phyloP scores from a whole-genome alignment of 1,140 invertebrate species.

The Drosophila sechellia region DNA sequence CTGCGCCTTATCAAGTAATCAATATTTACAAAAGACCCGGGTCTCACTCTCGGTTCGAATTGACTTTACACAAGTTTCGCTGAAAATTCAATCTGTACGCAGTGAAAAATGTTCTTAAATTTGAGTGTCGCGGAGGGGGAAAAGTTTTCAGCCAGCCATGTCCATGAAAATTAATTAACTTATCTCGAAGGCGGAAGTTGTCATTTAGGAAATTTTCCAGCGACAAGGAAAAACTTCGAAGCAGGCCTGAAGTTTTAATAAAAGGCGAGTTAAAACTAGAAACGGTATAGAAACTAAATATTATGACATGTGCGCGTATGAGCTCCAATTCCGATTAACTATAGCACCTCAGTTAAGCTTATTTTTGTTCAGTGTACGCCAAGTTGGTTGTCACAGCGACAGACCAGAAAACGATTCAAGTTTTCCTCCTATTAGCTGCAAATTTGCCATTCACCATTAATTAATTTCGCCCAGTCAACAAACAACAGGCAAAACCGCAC shows the following conservation, averaged over 20 bases:
- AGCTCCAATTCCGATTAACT: no score
- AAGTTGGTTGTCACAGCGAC: slow-evolving; percentile 55
- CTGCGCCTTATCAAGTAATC: slow-evolving; percentile 76
- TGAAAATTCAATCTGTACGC: slow-evolving; percentile 69
- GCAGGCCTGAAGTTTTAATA: slow-evolving; percentile 33
- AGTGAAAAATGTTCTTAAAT: slow-evolving; percentile 67
- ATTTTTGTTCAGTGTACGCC: slow-evolving; percentile 2
- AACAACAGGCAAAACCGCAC: slow-evolving; percentile 35
- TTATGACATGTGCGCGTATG: not conserved
- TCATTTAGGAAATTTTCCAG: slow-evolving; percentile 56
- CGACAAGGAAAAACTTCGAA: slow-evolving; percentile 20
- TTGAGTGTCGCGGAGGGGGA: slow-evolving; percentile 43
- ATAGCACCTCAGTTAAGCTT: no score
- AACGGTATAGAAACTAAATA: not conserved
- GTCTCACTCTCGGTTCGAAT: slow-evolving; percentile 35
- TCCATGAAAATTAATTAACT: slow-evolving; percentile 77
- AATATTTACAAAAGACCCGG: slow-evolving; percentile 71
- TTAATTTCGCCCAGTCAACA: slow-evolving; percentile 59
- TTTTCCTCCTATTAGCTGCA: slow-evolving; percentile 77
- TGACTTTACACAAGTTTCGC: slow-evolving; percentile 71
- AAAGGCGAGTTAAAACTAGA: slow-evolving; percentile 59
- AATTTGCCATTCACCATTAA: slow-evolving; percentile 79
- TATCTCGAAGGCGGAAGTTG: slow-evolving; percentile 62
- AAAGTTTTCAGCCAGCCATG: slow-evolving; percentile 54
- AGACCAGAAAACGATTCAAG: slow-evolving; percentile 63